phyloP scores from a whole-genome alignment of 1,140 invertebrate genomes.

The Epicauta chinensis region DNA sequence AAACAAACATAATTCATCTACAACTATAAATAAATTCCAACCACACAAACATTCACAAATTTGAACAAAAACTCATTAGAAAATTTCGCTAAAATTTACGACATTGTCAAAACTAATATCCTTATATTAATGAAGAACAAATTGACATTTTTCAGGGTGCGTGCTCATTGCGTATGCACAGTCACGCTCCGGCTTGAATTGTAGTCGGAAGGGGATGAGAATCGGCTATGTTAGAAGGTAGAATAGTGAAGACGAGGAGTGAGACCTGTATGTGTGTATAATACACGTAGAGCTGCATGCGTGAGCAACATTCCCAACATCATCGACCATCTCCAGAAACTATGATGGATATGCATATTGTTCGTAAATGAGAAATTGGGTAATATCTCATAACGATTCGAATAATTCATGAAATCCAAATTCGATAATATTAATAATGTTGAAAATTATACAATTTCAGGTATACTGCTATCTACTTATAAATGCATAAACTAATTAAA shows the following conservation, averaged over 20 bases:
- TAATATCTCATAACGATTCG: no score
- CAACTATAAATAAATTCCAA: no score
- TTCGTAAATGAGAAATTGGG: no score
- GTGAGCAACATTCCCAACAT: slow-evolving; percentile 27
- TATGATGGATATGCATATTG: slow-evolving; percentile 14
- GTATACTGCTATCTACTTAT: slow-evolving; percentile 3
- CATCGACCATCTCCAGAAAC: slow-evolving; percentile 10
- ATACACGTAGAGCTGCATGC: slow-evolving; percentile 21
- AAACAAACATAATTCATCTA: no score
- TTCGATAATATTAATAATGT: no score
- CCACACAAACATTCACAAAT: no score
- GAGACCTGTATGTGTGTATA: no score
- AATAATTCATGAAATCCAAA: no score
- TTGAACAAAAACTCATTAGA: slow-evolving; percentile 9
- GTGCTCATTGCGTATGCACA: slow-evolving; percentile 29
- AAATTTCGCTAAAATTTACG: slow-evolving; percentile 19
- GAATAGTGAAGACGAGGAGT: no score
- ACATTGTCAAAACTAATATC: slow-evolving; percentile 27
- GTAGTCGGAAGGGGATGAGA: slow-evolving; percentile 6
- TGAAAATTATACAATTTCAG: no score
- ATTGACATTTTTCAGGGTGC: slow-evolving; percentile 32
- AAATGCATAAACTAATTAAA: slow-evolving; percentile 16
- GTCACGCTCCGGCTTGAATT: slow-evolving; percentile 22
- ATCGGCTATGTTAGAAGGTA: neutral
- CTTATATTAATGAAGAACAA: slow-evolving; percentile 30